Base-by-base conservation (phyloP, 2,888 invertebrate genomes). In the Platycheirus albimanus region DNA sequence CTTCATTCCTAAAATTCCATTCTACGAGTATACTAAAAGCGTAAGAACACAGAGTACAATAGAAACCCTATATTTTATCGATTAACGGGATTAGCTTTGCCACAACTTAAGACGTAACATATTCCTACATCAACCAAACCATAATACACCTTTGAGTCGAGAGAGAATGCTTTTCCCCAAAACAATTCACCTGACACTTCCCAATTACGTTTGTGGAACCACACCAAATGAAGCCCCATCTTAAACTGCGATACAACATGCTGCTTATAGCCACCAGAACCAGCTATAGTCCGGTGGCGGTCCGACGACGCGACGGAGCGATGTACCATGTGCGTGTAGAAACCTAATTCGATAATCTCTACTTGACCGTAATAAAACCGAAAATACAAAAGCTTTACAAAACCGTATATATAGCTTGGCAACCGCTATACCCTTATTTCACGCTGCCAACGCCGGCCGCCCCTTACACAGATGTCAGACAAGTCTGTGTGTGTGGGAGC, bases 341-440 rank as follows among this genome's bases (percentile, higher is more conserved):
- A 78, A 51, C 78, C 78, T 78, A 83, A 83, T 83, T 78, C 78
- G 72, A 83, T 83, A 83, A 83, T 83, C 83, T 72, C 72, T 78
- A 69, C 72, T 83, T 83, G 77, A 83, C 83, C 83, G 83, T 83
- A 83, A 83, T 83, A 83, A 83, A 74, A 43, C 15, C 77, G 69
- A 74, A n/a, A 74, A 83, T 67, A 81, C 41, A 38, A 33, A 61
- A 54, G 64, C 49, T 28, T 20, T 66, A 58, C 56, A 20, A n/a
- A 24, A 58, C 41, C 15, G 15, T 17, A 51, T 15, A 4, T 33
- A 33, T 33, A 8, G 24, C 24, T 4, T 24, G 30, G 8, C 30
- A 33, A 33, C 30, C 30, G 8, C 5, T 8, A 24, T 6, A 33
- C 30, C 30, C 30, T 33, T 33, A 33, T 33, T 1, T 33, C 7